phyloP scores from a whole-genome alignment of 2,113 vertebrate species.

The Pycnonotus jocosus region DNA sequence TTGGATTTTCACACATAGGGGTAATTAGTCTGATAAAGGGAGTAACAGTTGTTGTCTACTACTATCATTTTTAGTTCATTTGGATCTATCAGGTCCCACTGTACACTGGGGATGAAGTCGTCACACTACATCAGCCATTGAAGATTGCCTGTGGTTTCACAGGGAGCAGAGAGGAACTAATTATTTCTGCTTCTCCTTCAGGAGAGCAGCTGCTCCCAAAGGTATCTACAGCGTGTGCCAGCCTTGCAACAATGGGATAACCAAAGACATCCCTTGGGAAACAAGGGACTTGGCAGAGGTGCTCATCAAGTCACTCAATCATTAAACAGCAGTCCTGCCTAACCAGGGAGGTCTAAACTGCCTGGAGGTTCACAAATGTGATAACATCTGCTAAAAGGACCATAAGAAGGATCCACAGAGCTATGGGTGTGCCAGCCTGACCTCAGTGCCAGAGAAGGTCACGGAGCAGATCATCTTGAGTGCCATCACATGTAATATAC shows the following conservation, averaged over 20 bases:
- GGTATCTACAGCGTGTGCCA: not conserved
- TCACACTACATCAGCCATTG: not conserved
- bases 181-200: not conserved
- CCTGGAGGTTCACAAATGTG: not conserved
- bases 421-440: not conserved
- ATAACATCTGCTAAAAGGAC: not conserved
- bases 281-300: not conserved
- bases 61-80: not conserved
- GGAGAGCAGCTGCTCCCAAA: fast-evolving
- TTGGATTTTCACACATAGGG: not conserved
- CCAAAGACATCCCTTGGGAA: not conserved
- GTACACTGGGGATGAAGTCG: not conserved
- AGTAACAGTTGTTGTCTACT: not conserved
- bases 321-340: not conserved
- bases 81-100: not conserved
- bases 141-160: not conserved
- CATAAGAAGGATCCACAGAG: not conserved
- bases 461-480: not conserved
- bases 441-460: fast-evolving
- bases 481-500: not conserved
- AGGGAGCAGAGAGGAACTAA: not conserved
- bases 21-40: not conserved
- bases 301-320: not conserved
- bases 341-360: not conserved
- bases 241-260: not conserved